These are phyloP conservation scores for Meriones psammophilus DNA, from an alignment of 2,797 vertebrate species.

Conservation along the genomic window DNA sequence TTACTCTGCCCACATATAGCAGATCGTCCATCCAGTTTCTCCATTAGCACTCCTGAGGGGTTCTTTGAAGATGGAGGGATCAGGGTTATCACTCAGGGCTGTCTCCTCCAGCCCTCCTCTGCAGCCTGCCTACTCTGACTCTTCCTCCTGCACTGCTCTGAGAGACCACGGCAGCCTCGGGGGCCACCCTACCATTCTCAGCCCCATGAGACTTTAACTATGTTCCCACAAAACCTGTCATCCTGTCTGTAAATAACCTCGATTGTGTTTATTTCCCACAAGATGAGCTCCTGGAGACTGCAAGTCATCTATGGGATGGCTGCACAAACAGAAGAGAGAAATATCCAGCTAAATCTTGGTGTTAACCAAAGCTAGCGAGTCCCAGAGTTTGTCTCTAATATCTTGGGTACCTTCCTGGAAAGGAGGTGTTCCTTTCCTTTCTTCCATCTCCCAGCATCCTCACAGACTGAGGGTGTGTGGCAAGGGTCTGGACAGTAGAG, in stretches of 20 bases:
- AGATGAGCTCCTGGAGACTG: slow-evolving; percentile 4
- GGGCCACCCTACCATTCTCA: neutral
- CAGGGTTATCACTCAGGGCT: neutral
- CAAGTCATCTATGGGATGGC: neutral
- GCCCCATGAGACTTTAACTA: neutral
- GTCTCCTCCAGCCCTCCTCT: neutral
- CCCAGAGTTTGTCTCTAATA: neutral
- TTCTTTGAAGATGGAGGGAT: neutral
- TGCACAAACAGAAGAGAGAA: slow-evolving; percentile 2
- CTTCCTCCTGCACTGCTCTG: neutral
- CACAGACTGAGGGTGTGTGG: neutral
- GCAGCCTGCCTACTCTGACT: neutral
- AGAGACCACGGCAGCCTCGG: neutral
- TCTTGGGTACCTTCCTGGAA: neutral
- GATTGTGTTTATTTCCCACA: neutral
- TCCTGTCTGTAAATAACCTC: slow-evolving; percentile 29
- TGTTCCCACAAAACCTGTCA: neutral
- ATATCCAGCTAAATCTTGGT: neutral
- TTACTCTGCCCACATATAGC: neutral
- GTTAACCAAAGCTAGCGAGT: neutral
- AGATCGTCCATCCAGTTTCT: neutral
- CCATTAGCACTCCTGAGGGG: neutral
- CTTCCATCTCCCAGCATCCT: neutral
- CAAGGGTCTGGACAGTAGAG: neutral
- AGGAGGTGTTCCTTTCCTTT: neutral